Base-by-base conservation (phyloP, 2,888 invertebrate species). In the Drosophila recens region DNA sequence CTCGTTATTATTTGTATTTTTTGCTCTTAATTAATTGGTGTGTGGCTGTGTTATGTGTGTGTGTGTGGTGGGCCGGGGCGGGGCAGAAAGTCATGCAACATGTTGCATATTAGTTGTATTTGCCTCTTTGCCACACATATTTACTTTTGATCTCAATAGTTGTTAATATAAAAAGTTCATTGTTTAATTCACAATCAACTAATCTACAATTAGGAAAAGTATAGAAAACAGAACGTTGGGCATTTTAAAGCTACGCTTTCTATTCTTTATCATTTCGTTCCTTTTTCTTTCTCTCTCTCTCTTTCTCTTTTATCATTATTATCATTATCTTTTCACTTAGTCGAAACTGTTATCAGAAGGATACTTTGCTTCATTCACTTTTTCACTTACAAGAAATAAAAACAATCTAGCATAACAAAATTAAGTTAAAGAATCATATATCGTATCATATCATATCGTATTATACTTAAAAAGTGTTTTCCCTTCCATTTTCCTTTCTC, bases 221-320 rank as follows among this genome's bases (percentile, higher is more conserved):
- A 58, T 58, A 46, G 76, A 56, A 58, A 58, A 51, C 72, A 53
- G 64, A 75, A 74, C 63, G 27, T 65, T 65, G 56, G 70, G 68
- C 79, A 56, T 65, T 53, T 71, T 66, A 81, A 80, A 85, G 81
- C 86, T 81, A 72, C 66, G 86, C 81, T 81, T 85, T 82, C 65
- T 30, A 38, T 49, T 61, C 40, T 45, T 42, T 66, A 57, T 43
- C 51, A 63, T 62, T 51, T 45, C 49, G 58, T 61, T 46, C n/a
- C 38, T 58, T 40, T 17, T 58, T 40, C 27, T 17, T 51, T 15
- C 10, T 51, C n/a, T 36, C 17, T 36, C 17, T 49, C 10, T 51
- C n/a, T 36, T n/a, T 36, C 17, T 49, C 42, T 33, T 23, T 42
- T 17, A 15, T 42, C 43, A 30, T 42, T 17, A 13, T 36, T 43